phyloP scores from a whole-genome alignment of 1,140 invertebrate genomes.

The Watersipora subatra region DNA sequence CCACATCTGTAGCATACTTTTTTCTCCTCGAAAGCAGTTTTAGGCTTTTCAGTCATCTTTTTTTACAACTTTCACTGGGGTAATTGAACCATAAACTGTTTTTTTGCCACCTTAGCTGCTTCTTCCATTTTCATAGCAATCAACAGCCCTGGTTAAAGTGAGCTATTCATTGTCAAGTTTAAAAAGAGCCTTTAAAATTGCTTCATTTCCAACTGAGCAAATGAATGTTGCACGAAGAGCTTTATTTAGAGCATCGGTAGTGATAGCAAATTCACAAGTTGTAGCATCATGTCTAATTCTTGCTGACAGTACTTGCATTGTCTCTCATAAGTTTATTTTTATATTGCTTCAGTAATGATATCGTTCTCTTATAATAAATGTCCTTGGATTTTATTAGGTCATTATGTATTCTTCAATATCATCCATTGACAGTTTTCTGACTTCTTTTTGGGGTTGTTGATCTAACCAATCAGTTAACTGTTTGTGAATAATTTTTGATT shows the following conservation, averaged over 20 bases:
- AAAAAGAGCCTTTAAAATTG: constrained; percentile 2
- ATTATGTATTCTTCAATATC: too few relatives aligned
- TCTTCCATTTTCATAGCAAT: constrained; percentile 1
- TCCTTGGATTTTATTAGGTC: background rate
- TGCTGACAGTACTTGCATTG: background rate
- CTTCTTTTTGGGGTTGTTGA: background rate
- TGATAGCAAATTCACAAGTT: constrained; percentile 2
- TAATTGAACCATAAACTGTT: background rate
- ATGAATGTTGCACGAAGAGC: background rate
- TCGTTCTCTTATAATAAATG: background rate
- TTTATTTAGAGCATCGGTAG: background rate
- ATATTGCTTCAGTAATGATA: constrained; percentile 3
- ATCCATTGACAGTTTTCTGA: too few relatives aligned
- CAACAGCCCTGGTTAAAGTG: constrained; percentile 1
- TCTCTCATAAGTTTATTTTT: background rate
- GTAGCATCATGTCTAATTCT: constrained; percentile 2
- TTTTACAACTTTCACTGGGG: background rate
- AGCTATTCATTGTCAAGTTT: constrained; percentile 1
- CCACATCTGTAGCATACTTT: background rate
- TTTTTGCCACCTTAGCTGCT: background rate
- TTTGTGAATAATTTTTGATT: too few relatives aligned
- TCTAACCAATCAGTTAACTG: background rate
- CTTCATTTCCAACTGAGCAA: constrained; percentile 1
- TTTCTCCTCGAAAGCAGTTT: background rate
- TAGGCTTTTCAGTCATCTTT: background rate